phyloP scores from a whole-genome alignment of 2,888 invertebrate genomes.

The Amiota mariae region DNA sequence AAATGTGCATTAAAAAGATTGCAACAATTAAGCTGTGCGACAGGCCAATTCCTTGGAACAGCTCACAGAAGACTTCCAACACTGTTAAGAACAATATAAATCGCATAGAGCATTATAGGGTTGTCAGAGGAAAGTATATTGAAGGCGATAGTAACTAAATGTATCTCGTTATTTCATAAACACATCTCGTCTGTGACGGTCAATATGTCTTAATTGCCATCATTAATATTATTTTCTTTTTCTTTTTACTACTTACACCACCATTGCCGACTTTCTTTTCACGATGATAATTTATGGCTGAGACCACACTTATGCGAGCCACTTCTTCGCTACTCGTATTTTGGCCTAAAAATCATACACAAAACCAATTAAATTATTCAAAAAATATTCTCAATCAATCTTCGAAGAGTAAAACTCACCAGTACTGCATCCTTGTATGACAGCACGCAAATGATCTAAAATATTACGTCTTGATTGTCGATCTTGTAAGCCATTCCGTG shows the following conservation, averaged over 20 bases:
- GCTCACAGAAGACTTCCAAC: too few species aligned
- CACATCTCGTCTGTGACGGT: background rate
- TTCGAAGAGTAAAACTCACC: conserved; percentile 52
- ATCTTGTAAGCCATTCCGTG: conserved; percentile 82
- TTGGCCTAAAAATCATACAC: conserved; percentile 59
- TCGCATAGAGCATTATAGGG: too few species aligned
- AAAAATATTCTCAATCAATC: background rate
- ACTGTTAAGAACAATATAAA: too few species aligned
- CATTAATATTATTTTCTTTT: too few species aligned
- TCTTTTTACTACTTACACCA: conserved; percentile 21
- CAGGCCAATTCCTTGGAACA: too few species aligned
- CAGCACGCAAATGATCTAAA: conserved; percentile 84
- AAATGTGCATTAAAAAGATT: too few species aligned
- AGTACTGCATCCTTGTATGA: conserved; percentile 81
- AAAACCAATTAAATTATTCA: background rate
- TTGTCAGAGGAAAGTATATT: too few species aligned
- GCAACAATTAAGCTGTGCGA: too few species aligned
- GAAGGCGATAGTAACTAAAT: too few species aligned
- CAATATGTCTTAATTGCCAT: background rate
- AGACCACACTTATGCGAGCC: conserved; percentile 69
- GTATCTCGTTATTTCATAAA: too few species aligned
- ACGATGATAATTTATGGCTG: conserved; percentile 71
- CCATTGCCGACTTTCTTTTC: conserved; percentile 68
- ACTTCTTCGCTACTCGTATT: conserved; percentile 70
- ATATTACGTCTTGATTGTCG: conserved; percentile 82